A percentile compares a stretch with the other conserved stretches of the same genome.
phyloP scores from a whole-genome alignment of 2,113 vertebrate genomes.

The Lamprologus sp. region DNA sequence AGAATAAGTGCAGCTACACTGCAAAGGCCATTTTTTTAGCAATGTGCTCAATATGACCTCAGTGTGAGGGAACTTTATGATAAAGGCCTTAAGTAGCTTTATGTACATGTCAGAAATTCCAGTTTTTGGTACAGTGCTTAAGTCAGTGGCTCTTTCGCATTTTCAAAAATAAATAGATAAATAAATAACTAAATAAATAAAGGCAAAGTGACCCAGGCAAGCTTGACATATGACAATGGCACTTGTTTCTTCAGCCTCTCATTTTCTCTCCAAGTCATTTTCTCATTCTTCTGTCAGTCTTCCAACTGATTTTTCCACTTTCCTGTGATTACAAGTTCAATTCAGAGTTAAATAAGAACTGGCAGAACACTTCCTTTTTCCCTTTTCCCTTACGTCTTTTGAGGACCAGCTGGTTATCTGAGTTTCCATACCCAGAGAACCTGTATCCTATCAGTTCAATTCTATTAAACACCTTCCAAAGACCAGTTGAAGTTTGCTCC shows the following conservation, averaged over 20 bases:
- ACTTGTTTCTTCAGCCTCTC: background rate
- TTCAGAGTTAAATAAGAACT: slow-evolving; percentile 10
- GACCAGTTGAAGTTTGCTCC: background rate
- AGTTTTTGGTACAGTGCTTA: slow-evolving; percentile 11
- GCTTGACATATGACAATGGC: slow-evolving; percentile 3
- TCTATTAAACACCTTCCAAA: slow-evolving; percentile 25
- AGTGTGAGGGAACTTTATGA: background rate
- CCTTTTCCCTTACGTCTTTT: background rate
- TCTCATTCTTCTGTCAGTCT: slow-evolving; percentile 3
- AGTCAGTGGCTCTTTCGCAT: slow-evolving; percentile 7
- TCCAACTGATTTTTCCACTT: slow-evolving; percentile 13
- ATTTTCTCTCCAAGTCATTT: background rate
- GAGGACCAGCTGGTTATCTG: slow-evolving; percentile 44
- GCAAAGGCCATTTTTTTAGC: background rate
- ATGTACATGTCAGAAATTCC: slow-evolving; percentile 6
- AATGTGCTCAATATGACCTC: background rate
- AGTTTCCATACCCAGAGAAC: background rate
- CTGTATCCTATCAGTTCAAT: slow-evolving; percentile 28
- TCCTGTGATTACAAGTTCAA: slow-evolving; percentile 25
- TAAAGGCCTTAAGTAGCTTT: background rate
- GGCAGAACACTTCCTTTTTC: background rate
- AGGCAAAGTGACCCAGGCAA: background rate
- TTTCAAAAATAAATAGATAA: background rate
- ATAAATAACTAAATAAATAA: background rate
- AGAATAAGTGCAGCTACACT: background rate